Evolutionary conservation across 2,888 invertebrate genomes (phyloP), one percentile per base, ranked within the genome.

Genomic region (Hololepta plana): DNA sequence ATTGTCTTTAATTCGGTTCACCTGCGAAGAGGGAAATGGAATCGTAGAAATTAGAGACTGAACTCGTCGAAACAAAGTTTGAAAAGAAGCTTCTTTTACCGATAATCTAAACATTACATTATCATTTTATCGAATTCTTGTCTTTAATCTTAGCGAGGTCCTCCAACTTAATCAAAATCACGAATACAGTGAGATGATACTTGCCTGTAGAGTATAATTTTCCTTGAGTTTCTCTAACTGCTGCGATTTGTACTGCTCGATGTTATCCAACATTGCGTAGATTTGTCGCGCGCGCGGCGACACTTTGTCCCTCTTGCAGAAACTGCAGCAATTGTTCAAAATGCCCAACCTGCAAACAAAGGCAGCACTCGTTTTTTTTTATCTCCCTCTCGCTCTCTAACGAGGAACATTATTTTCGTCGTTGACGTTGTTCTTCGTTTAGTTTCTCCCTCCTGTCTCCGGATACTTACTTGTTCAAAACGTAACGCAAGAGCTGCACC

Each of bases 1-100:
- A 47, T 93, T 91, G 46, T 91, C 90, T 46, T 82, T 79, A 43
- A 93, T 88, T 36, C 82, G 67, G 52, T 79, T 77, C 39, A 90
- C 85, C 75, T 43, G 25, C 8, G 22, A 19, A 10, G 5, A 5
- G 9, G 7, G 15, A 23, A 20, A 29, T 20, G 25, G 10, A 15
- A 14, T 17, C 24, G 20, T 25, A 14, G 9, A 4, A 3, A 30
- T 14, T 23, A 32, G 25, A 13, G 9, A 16, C 15, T 20, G 15
- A n/a, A n/a, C n/a, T n/a, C n/a, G n/a, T n/a, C n/a, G n/a, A n/a
- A n/a, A n/a, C n/a, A n/a, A n/a, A n/a, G n/a, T n/a, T n/a, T n/a
- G n/a, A n/a, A n/a, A n/a, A n/a, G n/a, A n/a, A n/a, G n/a, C n/a
- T n/a, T n/a, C n/a, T n/a, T n/a, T n/a, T n/a, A n/a, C n/a, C n/a